Evolutionary conservation across 2,888 invertebrate species (phyloP).

Genomic region (Capitulum mitella): DNA sequence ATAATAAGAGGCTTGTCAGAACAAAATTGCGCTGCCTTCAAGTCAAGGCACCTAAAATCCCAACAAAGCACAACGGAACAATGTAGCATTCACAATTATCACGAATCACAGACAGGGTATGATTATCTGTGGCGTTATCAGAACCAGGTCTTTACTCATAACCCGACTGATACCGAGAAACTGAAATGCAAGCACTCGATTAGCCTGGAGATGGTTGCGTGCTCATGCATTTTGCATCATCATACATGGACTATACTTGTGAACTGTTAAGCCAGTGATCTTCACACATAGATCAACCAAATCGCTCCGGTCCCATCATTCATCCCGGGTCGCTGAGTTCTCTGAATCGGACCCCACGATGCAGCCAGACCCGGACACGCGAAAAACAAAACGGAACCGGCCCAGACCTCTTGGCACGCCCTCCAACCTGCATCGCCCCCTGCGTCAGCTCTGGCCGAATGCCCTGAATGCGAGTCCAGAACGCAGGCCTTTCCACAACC

Average conservation of each 20-base stretch:
- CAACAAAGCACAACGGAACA: not conserved
- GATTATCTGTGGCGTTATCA: not conserved
- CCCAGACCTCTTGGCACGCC: too few relatives aligned
- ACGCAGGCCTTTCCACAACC: too few relatives aligned
- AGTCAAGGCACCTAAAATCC: constrained; percentile 3
- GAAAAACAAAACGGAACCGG: too few relatives aligned
- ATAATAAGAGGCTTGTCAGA: too few relatives aligned
- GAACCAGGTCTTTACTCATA: not conserved
- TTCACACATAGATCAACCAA: not conserved
- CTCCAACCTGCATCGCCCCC: too few relatives aligned
- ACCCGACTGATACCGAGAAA: not conserved
- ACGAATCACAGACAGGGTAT: not conserved
- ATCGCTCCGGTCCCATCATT: not conserved
- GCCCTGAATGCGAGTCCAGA: too few relatives aligned
- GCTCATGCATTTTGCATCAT: constrained; percentile 13
- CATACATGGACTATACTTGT: constrained; percentile 4
- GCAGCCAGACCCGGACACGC: too few relatives aligned
- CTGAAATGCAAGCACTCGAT: not conserved
- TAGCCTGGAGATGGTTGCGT: not conserved
- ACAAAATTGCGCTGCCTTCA: not conserved
- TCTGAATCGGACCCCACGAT: too few relatives aligned
- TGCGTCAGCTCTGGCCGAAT: too few relatives aligned
- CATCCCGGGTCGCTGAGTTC: not conserved
- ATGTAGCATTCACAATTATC: not conserved
- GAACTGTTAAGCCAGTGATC: not conserved